Evolutionary conservation across 2,113 vertebrate genomes (phyloP).

Genomic region (Psittacus erithacus): DNA sequence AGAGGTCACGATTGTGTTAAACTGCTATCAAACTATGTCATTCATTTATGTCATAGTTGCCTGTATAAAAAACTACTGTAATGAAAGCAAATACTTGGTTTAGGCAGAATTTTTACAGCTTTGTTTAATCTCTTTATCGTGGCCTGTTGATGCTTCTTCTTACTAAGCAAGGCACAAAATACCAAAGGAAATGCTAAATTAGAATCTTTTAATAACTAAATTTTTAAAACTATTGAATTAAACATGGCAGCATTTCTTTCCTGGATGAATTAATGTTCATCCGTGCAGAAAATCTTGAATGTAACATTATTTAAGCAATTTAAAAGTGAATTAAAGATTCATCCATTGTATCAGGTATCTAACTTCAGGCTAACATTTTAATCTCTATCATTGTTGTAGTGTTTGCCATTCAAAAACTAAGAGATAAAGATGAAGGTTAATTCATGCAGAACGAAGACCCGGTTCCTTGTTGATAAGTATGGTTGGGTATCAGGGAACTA

Average conservation of each 20-base stretch:
- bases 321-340: conserved; percentile 65
- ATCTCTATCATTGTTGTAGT: conserved; percentile 12
- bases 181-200: conserved; percentile 40
- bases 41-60: background rate
- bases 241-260: conserved; percentile 54
- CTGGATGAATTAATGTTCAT: conserved; percentile 48
- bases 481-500: background rate
- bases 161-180: background rate
- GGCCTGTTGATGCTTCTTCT: background rate
- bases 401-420: conserved; percentile 40
- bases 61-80: background rate
- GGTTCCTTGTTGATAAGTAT: background rate
- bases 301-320: conserved; percentile 60
- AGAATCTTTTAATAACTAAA: conserved; percentile 28
- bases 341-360: conserved; percentile 52
- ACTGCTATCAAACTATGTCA: background rate
- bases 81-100: background rate
- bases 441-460: conserved; percentile 15
- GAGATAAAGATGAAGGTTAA: conserved; percentile 51
- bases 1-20: background rate
- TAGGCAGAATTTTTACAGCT: background rate
- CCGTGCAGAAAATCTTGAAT: conserved; percentile 52
- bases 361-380: conserved; percentile 60
- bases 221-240: conserved; percentile 64
- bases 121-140: background rate